Conservation (phyloP, 2,113 vertebrate species). For the Acrocephalus arundinaceus region DNA sequence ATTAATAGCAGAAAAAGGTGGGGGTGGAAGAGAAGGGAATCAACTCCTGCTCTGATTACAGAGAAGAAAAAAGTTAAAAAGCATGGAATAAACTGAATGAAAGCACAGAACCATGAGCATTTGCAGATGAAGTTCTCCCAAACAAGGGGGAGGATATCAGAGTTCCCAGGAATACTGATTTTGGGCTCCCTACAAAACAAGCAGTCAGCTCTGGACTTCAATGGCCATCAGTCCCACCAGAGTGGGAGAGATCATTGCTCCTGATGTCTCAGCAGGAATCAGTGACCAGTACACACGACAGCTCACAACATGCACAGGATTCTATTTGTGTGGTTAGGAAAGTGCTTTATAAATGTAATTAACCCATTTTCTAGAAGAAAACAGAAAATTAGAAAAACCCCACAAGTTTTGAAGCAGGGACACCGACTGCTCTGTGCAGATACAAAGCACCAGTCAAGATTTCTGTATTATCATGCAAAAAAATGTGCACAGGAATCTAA, state of each 20-base stretch:
- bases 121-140: neutral
- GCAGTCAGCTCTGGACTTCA: neutral
- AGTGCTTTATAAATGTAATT: neutral
- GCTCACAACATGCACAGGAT: neutral
- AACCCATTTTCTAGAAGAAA: neutral
- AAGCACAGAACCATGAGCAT: neutral
- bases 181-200: neutral
- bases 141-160: neutral
- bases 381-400: neutral
- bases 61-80: neutral
- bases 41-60: conserved; percentile 35
- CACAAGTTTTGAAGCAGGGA: neutral
- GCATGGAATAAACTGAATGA: neutral
- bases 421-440: neutral
- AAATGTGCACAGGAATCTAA: neutral
- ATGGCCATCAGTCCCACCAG: neutral
- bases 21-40: conserved; percentile 21
- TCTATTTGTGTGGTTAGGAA: neutral
- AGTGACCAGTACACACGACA: neutral
- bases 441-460: neutral
- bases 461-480: neutral
- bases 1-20: conserved; percentile 7
- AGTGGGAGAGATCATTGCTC: neutral
- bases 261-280: neutral
- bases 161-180: neutral